Conservation (phyloP, 2,113 vertebrate species). For the Lipophrys pholis region DNA sequence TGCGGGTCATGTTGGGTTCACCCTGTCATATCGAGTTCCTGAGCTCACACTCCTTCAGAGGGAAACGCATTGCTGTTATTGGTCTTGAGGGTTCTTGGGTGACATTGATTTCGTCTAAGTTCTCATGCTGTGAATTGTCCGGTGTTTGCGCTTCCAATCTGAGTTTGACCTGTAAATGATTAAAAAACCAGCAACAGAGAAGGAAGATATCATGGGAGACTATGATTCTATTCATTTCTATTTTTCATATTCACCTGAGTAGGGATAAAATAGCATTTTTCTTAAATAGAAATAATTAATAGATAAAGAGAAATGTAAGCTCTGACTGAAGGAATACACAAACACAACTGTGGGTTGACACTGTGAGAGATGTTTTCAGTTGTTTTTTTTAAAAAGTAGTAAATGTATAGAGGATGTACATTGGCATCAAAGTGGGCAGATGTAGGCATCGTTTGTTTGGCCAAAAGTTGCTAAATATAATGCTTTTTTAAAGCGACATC, state of each 20-base stretch:
- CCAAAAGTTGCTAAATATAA: too few species aligned
- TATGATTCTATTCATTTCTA: neutral
- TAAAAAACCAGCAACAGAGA: neutral
- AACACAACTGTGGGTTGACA: too few species aligned
- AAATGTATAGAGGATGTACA: too few species aligned
- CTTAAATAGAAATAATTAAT: too few species aligned
- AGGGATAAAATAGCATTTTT: too few species aligned
- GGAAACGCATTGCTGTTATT: neutral
- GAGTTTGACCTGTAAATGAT: neutral
- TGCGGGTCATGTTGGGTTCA: neutral
- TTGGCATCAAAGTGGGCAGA: too few species aligned
- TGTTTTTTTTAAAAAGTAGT: too few species aligned
- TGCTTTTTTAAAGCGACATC: too few species aligned
- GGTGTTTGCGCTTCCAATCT: neutral
- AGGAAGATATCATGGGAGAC: neutral
- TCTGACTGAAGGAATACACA: too few species aligned
- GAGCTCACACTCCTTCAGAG: neutral
- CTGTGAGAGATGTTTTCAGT: too few species aligned
- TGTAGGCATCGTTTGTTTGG: too few species aligned
- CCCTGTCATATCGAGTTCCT: neutral
- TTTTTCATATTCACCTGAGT: neutral
- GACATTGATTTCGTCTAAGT: neutral
- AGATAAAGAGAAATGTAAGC: too few species aligned
- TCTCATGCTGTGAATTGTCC: neutral
- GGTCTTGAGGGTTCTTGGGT: neutral